These are phyloP conservation scores for Pilophorus perplexus DNA, from an alignment of 2,888 invertebrate species.

Conservation along the genomic window DNA sequence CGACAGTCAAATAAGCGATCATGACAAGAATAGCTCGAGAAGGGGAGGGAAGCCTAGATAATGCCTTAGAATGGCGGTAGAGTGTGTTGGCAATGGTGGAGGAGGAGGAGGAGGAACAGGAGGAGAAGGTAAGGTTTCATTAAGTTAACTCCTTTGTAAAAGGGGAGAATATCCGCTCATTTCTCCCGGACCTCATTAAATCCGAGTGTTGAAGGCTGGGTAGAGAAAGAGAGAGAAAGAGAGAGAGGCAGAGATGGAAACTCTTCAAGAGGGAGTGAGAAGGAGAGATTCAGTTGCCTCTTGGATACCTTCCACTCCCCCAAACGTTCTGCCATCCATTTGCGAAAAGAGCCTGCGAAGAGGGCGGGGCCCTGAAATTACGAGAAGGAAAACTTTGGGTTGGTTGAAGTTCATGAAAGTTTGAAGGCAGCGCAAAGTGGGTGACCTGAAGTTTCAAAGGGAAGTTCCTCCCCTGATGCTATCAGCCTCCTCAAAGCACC, in stretches of 20 bases:
- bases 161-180: slow-evolving; percentile 32
- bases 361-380: neutral
- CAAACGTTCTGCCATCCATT: no score
- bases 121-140: slow-evolving; percentile 33
- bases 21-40: neutral
- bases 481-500: slow-evolving; percentile 5
- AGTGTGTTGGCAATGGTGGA: neutral
- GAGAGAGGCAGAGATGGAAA: neutral
- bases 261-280: no score
- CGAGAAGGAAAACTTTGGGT: slow-evolving; percentile 10
- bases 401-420: slow-evolving; percentile 6
- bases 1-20: slow-evolving; percentile 30
- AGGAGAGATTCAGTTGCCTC: neutral
- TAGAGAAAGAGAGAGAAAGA: slow-evolving; percentile 1
- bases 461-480: slow-evolving; percentile 21
- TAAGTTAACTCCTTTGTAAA: slow-evolving; percentile 36
- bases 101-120: neutral
- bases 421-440: slow-evolving; percentile 9
- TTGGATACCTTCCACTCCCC: no score
- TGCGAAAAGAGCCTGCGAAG: neutral
- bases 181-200: slow-evolving; percentile 39
- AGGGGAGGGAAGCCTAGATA: neutral
- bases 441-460: slow-evolving; percentile 28
- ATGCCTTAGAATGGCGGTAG: neutral
- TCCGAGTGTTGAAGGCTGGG: slow-evolving; percentile 35